Percentiles rank a stretch among this genome's conserved stretches.
Conservation (phyloP, 2,797 vertebrate species). For the Coracias cyanogaster region DNA sequence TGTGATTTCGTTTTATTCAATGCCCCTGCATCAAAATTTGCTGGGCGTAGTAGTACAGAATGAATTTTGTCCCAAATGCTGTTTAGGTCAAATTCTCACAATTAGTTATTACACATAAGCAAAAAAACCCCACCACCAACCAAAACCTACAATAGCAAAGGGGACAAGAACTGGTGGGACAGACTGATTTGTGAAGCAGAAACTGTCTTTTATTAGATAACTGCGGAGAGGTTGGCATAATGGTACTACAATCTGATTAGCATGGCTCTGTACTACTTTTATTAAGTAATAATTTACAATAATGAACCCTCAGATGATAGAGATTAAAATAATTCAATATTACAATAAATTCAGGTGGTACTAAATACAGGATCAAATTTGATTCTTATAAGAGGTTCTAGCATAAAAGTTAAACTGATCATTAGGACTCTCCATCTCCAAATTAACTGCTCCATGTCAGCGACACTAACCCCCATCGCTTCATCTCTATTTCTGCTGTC, state of each 20-base stretch:
- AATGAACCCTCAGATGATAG: slow-evolving; percentile 1
- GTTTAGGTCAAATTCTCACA: not conserved
- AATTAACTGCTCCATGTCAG: not conserved
- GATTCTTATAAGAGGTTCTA: not conserved
- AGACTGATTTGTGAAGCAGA: not conserved
- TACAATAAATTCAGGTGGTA: not conserved
- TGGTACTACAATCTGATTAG: not conserved
- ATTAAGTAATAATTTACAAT: slow-evolving; percentile 38
- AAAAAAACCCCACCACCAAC: not conserved
- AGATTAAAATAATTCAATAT: slow-evolving; percentile 48
- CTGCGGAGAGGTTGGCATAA: not conserved
- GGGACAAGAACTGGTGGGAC: not conserved
- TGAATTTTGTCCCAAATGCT: not conserved
- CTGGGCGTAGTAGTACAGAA: not conserved
- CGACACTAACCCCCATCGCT: not conserved
- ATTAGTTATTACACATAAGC: not conserved
- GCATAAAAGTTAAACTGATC: not conserved
- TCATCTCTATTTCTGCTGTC: not conserved
- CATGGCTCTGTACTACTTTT: not conserved
- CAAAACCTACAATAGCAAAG: not conserved
- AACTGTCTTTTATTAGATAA: not conserved
- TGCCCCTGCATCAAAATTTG: not conserved
- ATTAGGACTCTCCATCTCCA: not conserved
- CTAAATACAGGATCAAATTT: not conserved
- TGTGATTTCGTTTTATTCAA: not conserved